Base-by-base conservation (phyloP, 2,888 invertebrate genomes). In the Apocheima hispidaria region DNA sequence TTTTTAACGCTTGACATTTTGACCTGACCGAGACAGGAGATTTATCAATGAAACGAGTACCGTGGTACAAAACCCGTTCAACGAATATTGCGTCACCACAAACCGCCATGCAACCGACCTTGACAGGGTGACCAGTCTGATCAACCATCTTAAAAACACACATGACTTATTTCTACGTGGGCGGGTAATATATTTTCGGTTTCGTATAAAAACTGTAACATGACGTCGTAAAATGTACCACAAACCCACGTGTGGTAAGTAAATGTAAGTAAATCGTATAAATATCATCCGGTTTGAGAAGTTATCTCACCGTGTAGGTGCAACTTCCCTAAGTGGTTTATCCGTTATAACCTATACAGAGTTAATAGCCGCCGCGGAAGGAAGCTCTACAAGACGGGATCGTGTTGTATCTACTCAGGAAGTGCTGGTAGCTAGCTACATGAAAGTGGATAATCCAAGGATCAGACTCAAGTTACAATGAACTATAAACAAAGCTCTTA, bases 381-480 rank as follows among this genome's bases (percentile, higher is more conserved):
- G 90, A 91, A 91, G 90, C 88, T 83, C 83, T 87, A 88, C 81
- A 86, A 82, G 73, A 71, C 71, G 76, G 79, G 79, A 81, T 82
- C 82, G 78, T 79, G 73, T 77, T 78, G 69, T 92, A 90, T 90
- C 90, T 88, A 87, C 77, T 69, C 85, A 86, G 91, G 88, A 91
- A 89, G 83, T 82, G 79, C 74, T 75, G 71, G 85, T 82, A 79
- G 78, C 78, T 62, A 76, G 75, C 35, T 72, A 74, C 72, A 78
- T 83, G 76, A 79, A 79, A 80, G 73, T 78, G 77, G 84, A 86
- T 88, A 85, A 87, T 83, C 73, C 73, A 72, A 70, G 82, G 82
- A 86, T 84, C 76, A 84, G 71, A 73, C 71, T 86, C 78, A 74
- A 62, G 78, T 87, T 85, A 78, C 83, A 78, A 64, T 72, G 75